Conservation (phyloP, 2,888 invertebrate genomes). For the Scaptomyza parva region DNA sequence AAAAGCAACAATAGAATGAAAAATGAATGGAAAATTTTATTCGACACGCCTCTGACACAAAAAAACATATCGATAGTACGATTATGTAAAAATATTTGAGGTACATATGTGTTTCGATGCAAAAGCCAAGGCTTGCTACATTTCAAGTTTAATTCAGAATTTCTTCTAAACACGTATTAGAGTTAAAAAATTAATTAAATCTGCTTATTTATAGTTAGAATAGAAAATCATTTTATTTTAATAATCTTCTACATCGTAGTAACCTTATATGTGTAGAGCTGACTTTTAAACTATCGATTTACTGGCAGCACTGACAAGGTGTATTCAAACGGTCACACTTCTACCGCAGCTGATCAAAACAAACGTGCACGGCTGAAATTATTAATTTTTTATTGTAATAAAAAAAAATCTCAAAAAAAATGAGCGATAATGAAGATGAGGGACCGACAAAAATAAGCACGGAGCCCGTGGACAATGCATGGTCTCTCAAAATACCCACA, state of each 20-base stretch:
- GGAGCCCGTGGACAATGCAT: slow-evolving; percentile 92
- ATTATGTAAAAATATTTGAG: neutral
- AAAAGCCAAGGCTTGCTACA: neutral
- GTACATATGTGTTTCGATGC: neutral
- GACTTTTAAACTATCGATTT: neutral
- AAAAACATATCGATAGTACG: slow-evolving; percentile 19
- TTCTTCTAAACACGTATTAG: neutral
- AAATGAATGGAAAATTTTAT: slow-evolving; percentile 40
- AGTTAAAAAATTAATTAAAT: neutral
- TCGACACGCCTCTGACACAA: slow-evolving; percentile 8
- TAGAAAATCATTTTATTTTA: neutral
- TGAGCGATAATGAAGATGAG: slow-evolving; percentile 80
- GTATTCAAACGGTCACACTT: slow-evolving; percentile 21
- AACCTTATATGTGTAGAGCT: neutral
- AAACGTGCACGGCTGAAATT: slow-evolving; percentile 56
- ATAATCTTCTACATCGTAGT: no score
- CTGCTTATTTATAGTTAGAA: neutral
- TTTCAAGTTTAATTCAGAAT: neutral
- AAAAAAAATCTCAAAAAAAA: slow-evolving; percentile 30
- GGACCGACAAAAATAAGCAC: slow-evolving; percentile 69
- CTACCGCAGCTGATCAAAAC: slow-evolving; percentile 48
- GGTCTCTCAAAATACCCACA: slow-evolving; percentile 93
- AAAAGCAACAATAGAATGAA: slow-evolving; percentile 51
- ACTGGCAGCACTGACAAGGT: neutral
- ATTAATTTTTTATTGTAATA: slow-evolving; percentile 8